Base-by-base conservation (phyloP, 2,888 invertebrate genomes). In the Zaprionus bogoriensis region DNA sequence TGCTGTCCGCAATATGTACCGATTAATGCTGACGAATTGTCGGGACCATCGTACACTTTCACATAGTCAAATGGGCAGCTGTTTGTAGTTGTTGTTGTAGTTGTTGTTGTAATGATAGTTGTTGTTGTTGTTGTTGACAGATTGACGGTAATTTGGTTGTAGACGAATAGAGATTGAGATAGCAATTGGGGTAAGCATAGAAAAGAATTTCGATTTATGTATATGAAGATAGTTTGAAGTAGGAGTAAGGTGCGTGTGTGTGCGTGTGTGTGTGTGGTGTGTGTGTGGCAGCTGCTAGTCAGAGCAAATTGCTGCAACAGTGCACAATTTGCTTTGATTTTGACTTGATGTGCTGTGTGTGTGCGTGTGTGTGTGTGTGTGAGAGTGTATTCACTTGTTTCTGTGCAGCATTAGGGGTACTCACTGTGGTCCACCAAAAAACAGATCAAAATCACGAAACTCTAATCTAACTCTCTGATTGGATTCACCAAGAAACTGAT, bases 31-130 rank as follows among this genome's bases (percentile, higher is more conserved):
- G 97, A 95, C 77, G 95, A 93, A 91, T 95, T 96, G 91, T 97
- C 95, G 75, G 95, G 93, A 77, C 99, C 99, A 92, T 99, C 99
- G 92, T 96, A 98, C 80, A 99, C 95, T 92, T 97, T 97, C 87
- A 99, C 96, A 92, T 95, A 98, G 93, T 99, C 99, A 93, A 98
- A 98, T 69, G 99, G 99, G 93, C 99, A 99, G 92, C 99, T 99
- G 72, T 57, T 45, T 99, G 71, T 57, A 39, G 46, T 68, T 28
- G 39, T 68, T 28, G 54, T 50, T 14, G 30, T 69, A 30, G 41
- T 61, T 12, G 17, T 55, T 32, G 36, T 53, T 28, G 54, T 67
- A 25, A 47, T 52, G 46, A 53, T 66, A 46, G 47, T 75, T 50
- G 36, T 61, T 60, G 54, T 62, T 60, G 54, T 62, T 61, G 68